These are phyloP conservation scores for Saguinus midas DNA, from an alignment of 2,113 vertebrate species.

Conservation along the genomic window DNA sequence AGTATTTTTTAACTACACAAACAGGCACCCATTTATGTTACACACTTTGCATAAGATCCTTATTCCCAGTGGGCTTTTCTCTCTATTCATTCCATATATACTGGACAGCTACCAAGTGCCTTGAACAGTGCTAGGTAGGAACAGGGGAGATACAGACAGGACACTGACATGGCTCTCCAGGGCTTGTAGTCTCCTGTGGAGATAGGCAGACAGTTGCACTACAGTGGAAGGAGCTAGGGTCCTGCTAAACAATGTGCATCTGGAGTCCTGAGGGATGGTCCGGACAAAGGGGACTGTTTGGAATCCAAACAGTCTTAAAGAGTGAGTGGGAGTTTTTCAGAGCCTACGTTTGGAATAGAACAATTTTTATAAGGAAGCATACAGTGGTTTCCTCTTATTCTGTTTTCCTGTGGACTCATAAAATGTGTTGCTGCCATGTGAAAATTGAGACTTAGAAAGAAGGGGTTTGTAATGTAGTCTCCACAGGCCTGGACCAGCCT, in stretches of 20 bases:
- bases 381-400: slow-evolving; percentile 9
- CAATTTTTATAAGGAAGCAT: background rate
- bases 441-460: slow-evolving; percentile 45
- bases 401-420: slow-evolving; percentile 11
- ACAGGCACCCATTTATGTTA: background rate
- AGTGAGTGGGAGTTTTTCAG: background rate
- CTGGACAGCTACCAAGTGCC: background rate
- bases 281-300: too few relatives aligned
- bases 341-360: background rate
- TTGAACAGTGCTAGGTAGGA: background rate
- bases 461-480: background rate
- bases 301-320: background rate
- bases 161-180: background rate
- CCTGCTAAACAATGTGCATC: accelerated
- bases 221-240: background rate
- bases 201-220: background rate
- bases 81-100: background rate
- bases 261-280: background rate
- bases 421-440: slow-evolving; percentile 1
- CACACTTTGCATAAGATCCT: background rate
- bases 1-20: background rate
- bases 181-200: background rate
- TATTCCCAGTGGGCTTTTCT: background rate
- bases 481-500: background rate
- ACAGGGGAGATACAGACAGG: background rate